A percentile compares a stretch with the other conserved stretches of the same genome.
Conservation (phyloP, 2,113 vertebrate species). For the Gnathonemus echidnorhynchus region DNA sequence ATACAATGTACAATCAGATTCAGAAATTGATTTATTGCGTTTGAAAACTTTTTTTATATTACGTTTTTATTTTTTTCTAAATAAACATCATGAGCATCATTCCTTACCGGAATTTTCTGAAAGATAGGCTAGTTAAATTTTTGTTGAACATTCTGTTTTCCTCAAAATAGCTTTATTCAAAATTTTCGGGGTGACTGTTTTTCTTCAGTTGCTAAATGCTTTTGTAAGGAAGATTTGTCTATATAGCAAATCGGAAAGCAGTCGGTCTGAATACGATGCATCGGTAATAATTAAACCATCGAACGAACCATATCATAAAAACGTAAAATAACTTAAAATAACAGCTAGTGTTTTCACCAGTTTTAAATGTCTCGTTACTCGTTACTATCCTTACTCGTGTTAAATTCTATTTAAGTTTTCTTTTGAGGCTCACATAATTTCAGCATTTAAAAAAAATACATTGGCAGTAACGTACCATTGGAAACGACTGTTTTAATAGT, state of each 20-base stretch:
- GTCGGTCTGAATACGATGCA: not conserved
- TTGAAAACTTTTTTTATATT: not conserved
- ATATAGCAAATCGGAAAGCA: not conserved
- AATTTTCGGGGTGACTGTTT: not conserved
- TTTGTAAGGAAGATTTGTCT: not conserved
- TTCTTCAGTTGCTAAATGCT: not conserved
- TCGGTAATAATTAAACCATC: not conserved
- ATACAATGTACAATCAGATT: not conserved
- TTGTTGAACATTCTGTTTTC: not conserved
- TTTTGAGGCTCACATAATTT: not conserved
- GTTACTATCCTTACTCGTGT: not conserved
- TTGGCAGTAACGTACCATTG: not conserved
- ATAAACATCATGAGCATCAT: not conserved
- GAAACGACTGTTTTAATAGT: not conserved
- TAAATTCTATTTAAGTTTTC: not conserved
- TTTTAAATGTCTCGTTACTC: not conserved
- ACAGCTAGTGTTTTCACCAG: not conserved
- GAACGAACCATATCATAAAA: not conserved
- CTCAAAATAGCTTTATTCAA: not conserved
- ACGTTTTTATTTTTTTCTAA: not conserved
- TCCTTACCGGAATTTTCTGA: not conserved
- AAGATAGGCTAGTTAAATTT: not conserved
- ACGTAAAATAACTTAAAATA: not conserved
- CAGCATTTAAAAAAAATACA: not conserved
- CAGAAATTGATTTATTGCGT: not conserved